phyloP scores from a whole-genome alignment of 2,113 vertebrate genomes.

The Callaeas wilsoni region DNA sequence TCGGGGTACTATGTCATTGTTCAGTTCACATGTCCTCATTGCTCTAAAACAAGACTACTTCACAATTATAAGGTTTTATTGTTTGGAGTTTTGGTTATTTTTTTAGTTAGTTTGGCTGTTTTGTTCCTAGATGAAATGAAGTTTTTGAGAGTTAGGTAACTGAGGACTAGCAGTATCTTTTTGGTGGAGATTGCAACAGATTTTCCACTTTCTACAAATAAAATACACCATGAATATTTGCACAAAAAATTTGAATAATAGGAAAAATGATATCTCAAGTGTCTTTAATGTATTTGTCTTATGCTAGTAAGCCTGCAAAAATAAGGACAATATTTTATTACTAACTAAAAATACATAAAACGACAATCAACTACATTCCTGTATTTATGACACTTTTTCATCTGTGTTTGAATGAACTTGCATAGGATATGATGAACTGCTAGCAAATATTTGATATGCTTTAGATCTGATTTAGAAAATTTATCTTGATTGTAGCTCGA shows the following conservation, averaged over 20 bases:
- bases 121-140: background rate
- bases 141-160: background rate
- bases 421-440: background rate
- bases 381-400: background rate
- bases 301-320: background rate
- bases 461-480: background rate
- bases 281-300: background rate
- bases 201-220: background rate
- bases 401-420: background rate
- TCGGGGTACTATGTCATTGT: background rate
- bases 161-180: background rate
- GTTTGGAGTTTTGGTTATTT: background rate
- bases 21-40: background rate
- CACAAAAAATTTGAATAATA: background rate
- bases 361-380: background rate
- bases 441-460: background rate
- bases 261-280: background rate
- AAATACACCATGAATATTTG: background rate
- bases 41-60: background rate
- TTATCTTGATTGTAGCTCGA: background rate
- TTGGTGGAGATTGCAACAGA: background rate
- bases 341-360: background rate
- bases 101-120: background rate
- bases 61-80: background rate
- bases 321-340: background rate